phyloP scores from a whole-genome alignment of 2,888 invertebrate species.

The Brachylomia viminalis region DNA sequence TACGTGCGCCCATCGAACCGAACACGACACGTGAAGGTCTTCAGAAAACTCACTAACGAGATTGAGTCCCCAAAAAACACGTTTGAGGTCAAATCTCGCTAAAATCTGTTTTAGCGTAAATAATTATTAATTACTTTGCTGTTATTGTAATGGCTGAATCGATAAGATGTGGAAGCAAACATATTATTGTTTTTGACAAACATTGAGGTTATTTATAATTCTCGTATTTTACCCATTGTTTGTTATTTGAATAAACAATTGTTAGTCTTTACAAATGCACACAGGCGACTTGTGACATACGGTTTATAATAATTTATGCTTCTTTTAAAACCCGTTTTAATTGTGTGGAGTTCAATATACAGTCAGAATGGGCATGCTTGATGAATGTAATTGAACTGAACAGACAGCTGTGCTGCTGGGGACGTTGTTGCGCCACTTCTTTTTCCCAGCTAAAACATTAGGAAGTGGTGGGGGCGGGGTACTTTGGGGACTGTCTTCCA shows the following conservation, averaged over 20 bases:
- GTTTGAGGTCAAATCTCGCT: constrained; percentile 28
- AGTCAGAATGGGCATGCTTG: neutral
- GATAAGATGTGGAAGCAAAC: neutral
- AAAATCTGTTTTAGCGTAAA: constrained; percentile 34
- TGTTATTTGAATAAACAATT: neutral
- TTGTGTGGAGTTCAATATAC: neutral
- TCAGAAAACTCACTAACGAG: constrained; percentile 35
- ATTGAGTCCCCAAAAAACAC: constrained; percentile 18
- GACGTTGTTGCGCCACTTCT: no score
- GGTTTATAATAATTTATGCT: neutral
- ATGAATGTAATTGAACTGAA: no score
- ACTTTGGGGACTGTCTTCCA: no score
- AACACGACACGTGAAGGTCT: constrained; percentile 21
- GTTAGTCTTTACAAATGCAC: neutral
- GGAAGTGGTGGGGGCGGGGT: no score
- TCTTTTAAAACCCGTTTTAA: no score
- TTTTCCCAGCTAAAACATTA: no score
- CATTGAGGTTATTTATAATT: constrained; percentile 2
- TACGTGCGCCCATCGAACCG: neutral
- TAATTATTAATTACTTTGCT: constrained; percentile 27
- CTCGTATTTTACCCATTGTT: neutral
- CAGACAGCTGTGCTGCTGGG: no score
- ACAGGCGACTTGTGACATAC: no score
- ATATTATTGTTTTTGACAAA: constrained; percentile 22
- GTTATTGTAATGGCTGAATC: constrained; percentile 12